Conservation (phyloP, 2,888 invertebrate species). For the Callinectes sapidus region DNA sequence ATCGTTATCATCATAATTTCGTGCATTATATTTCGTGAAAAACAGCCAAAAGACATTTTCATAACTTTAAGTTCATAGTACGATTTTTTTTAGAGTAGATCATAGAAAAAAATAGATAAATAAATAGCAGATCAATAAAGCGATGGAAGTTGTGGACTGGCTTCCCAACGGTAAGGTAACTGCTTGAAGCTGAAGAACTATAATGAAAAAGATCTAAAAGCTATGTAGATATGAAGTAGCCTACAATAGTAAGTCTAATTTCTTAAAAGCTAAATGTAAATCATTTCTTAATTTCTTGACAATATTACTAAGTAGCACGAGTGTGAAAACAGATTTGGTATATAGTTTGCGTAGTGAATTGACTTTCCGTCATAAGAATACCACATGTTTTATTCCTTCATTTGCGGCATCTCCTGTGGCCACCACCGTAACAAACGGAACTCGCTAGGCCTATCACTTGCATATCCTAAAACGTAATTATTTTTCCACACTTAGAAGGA, state of each 20-base stretch:
- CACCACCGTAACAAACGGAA: not conserved
- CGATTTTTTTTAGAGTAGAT: too few relatives aligned
- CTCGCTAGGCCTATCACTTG: not conserved
- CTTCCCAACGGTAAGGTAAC: not conserved
- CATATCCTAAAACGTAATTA: not conserved
- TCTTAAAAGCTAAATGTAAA: too few relatives aligned
- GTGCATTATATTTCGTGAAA: too few relatives aligned
- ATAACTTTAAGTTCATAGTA: too few relatives aligned
- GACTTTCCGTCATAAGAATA: not conserved
- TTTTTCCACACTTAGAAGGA: not conserved
- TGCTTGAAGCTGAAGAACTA: not conserved
- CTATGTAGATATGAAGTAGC: too few relatives aligned
- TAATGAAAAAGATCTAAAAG: not conserved
- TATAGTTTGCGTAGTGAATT: not conserved
- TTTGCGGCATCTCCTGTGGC: not conserved
- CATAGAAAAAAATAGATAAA: too few relatives aligned
- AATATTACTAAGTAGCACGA: not conserved
- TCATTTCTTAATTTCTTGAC: not conserved
- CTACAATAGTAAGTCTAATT: too few relatives aligned
- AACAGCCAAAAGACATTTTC: too few relatives aligned
- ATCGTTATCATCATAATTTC: too few relatives aligned
- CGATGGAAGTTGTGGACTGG: too few relatives aligned
- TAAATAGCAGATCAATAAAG: too few relatives aligned
- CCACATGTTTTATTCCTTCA: not conserved
- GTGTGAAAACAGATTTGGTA: not conserved